phyloP scores from a whole-genome alignment of 2,888 invertebrate genomes.

The Trisateles emortualis region DNA sequence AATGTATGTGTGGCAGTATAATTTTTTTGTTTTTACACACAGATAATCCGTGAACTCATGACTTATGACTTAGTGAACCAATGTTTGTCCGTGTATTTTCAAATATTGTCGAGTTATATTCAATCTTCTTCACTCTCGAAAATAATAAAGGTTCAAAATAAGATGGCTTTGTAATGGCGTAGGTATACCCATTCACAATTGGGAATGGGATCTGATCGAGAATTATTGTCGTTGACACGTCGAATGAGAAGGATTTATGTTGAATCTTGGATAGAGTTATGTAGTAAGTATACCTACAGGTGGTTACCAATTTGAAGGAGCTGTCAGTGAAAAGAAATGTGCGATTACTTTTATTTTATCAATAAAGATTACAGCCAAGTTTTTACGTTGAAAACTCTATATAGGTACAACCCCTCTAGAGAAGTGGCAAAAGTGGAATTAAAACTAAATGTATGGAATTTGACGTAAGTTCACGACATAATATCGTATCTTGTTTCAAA shows the following conservation, averaged over 20 bases:
- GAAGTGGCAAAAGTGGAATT: too few relatives aligned
- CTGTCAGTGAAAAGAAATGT: not conserved
- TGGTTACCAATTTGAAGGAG: conserved; percentile 6
- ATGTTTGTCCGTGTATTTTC: not conserved
- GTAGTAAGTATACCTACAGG: conserved; percentile 1
- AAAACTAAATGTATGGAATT: too few relatives aligned
- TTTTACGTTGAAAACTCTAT: too few relatives aligned
- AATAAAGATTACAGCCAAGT: too few relatives aligned
- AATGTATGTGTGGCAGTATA: not conserved
- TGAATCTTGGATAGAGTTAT: conserved; percentile 13
- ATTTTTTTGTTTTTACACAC: not conserved
- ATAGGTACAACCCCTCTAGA: too few relatives aligned
- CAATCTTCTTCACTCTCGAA: conserved; percentile 7
- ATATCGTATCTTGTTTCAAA: too few relatives aligned
- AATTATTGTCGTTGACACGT: conserved; percentile 20
- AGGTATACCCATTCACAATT: conserved; percentile 18
- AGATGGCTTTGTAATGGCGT: conserved; percentile 21
- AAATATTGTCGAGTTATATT: not conserved
- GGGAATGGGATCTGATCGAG: conserved; percentile 33
- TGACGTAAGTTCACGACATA: too few relatives aligned
- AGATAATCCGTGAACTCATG: not conserved
- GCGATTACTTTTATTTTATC: too few relatives aligned
- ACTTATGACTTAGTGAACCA: not conserved
- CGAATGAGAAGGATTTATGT: conserved; percentile 23
- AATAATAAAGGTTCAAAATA: conserved; percentile 24